Evolutionary conservation across 2,797 vertebrate genomes (phyloP), one percentile per base, ranked within the genome.

Genomic region (Acanthis flammea): DNA sequence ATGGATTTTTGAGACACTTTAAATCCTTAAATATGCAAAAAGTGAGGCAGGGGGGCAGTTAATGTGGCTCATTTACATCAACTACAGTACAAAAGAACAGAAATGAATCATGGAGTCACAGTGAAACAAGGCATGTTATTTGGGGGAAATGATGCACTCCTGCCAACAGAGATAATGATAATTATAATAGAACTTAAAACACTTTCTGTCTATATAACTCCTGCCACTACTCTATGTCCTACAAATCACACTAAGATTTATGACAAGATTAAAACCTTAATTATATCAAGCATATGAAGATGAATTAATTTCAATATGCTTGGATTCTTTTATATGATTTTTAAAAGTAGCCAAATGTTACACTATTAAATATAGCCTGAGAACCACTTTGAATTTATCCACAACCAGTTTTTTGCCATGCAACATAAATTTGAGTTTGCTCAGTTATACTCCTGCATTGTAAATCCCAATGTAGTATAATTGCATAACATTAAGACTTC

Each of bases 61-160:
- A 88, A 86, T 71, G 45, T 66, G 27, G 74, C 51, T 92, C 88
- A 95, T 93, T 96, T 94, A 51, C 58, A 92, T 80, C 75, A 86
- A 41, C 58, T 68, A 44, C 50, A 58, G 19, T 62, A 92, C 33
- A 78, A 87, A 89, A 73, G 75, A 92, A 62, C 68, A 90, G 42
- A 93, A 94, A 91, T 65, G 45, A 88, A 91, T 84, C 62, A 23
- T 12, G 19, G 51, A 90, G 35, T 86, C 76, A 45, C 22, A 83
- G 54, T 44, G 88, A 79, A 94, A 77, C 31, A 84, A 70, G 33
- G 18, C 50, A 81, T 62, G 50, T 53, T 90, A 88, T 88, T 95
- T 75, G 84, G 73, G 53, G 51, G 39, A 88, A 94, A 90, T 53
- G 45, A 92, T 83, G 58, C 33, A 75, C 48, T 87, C 66, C 62